Percentiles rank a stretch among this genome's conserved stretches.
Conservation (phyloP, 2,888 invertebrate genomes). For the Theristus sp. region DNA sequence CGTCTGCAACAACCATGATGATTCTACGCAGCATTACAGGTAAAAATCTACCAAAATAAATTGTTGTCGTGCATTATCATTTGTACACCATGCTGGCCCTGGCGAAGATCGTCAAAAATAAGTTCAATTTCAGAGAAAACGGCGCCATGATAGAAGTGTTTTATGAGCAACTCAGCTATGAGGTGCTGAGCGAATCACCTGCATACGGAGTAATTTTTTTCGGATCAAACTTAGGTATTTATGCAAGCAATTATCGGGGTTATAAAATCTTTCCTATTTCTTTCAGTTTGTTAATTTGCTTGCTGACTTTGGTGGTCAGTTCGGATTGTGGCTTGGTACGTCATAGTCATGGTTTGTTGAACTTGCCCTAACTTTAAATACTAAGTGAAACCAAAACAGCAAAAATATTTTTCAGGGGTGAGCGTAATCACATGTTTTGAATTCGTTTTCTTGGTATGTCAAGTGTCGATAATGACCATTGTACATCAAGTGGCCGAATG, state of each 20-base stretch:
- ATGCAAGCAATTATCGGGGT: neutral
- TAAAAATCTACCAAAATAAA: too few relatives aligned
- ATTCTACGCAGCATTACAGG: too few relatives aligned
- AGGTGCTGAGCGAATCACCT: constrained; percentile 3
- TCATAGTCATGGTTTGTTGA: neutral
- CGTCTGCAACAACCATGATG: neutral
- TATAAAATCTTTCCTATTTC: neutral
- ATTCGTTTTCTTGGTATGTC: neutral
- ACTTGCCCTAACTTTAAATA: neutral
- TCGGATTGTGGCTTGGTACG: constrained; percentile 1
- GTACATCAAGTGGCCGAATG: neutral
- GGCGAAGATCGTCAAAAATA: too few relatives aligned
- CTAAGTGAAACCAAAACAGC: neutral
- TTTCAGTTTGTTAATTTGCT: neutral
- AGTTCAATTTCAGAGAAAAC: constrained; percentile 5
- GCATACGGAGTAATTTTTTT: constrained; percentile 4
- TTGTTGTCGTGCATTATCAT: too few relatives aligned
- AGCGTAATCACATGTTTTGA: neutral
- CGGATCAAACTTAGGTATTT: neutral
- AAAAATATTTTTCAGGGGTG: neutral
- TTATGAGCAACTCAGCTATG: constrained; percentile 7
- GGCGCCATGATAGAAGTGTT: constrained; percentile 6
- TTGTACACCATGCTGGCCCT: too few relatives aligned
- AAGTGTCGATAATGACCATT: neutral
- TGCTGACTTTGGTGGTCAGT: constrained; percentile 2